Evolutionary conservation across 2,888 invertebrate genomes (phyloP).

Genomic region (Phortica okadai): DNA sequence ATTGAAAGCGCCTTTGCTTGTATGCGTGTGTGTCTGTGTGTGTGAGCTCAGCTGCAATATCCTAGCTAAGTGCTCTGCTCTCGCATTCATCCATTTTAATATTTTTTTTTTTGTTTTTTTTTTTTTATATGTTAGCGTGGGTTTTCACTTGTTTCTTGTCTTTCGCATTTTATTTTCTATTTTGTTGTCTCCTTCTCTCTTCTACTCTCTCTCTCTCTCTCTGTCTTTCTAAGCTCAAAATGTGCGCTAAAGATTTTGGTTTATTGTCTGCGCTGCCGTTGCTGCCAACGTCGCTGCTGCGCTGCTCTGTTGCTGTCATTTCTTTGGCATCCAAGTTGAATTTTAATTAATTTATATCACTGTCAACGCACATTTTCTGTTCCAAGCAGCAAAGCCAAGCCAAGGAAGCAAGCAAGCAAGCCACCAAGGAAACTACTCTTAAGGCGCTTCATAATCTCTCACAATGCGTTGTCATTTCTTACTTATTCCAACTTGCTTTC

Average conservation of each 20-base stretch:
- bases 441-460: not conserved
- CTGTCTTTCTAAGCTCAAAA: not conserved
- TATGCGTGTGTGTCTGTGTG: not conserved
- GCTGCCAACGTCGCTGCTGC: no score
- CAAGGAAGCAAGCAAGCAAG: no score
- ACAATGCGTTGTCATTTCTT: not conserved
- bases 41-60: constrained; percentile 9
- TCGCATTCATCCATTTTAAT: not conserved
- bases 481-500: not conserved
- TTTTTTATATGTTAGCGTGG: constrained; percentile 22
- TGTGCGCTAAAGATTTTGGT: constrained; percentile 11
- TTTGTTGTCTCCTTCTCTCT: constrained; percentile 35
- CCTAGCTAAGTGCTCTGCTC: constrained; percentile 2
- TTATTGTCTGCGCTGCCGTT: constrained; percentile 17
- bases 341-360: constrained; percentile 26
- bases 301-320: not conserved
- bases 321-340: constrained; percentile 16
- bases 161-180: constrained; percentile 9
- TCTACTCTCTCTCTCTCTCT: not conserved
- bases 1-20: constrained; percentile 53
- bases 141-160: constrained; percentile 41
- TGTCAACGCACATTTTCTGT: not conserved
- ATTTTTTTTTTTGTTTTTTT: not conserved
- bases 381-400: no score
- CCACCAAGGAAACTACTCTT: not conserved